These are phyloP conservation scores for Choloepus hoffmanni DNA, from an alignment of 2,113 vertebrate genomes.

Conservation along the genomic window DNA sequence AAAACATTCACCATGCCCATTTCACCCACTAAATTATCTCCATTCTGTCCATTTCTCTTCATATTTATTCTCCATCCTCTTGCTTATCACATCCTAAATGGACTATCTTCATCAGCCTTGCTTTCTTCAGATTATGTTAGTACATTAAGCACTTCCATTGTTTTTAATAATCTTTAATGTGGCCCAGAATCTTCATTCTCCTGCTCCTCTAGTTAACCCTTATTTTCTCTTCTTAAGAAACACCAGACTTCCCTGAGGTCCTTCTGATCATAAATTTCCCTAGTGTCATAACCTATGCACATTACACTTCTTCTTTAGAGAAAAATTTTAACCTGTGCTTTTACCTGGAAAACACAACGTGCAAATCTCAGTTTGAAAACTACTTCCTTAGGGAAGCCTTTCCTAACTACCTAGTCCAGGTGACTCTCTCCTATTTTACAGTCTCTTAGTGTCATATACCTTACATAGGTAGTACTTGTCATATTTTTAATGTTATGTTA, in stretches of 20 bases:
- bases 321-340: background rate
- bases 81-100: background rate
- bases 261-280: background rate
- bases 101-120: background rate
- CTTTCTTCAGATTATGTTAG: background rate
- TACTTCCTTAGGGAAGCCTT: background rate
- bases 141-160: background rate
- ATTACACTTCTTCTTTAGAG: slow-evolving; percentile 7
- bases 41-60: background rate
- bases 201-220: background rate
- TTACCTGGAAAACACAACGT: background rate
- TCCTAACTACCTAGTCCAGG: background rate
- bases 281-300: background rate
- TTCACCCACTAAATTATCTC: background rate
- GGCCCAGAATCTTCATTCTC: background rate
- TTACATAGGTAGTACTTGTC: background rate
- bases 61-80: background rate
- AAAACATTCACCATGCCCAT: background rate
- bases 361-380: background rate
- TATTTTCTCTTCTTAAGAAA: background rate
- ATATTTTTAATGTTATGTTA: background rate
- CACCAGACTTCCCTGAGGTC: background rate
- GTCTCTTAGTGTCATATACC: background rate
- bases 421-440: background rate
- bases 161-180: background rate